Base-by-base conservation (phyloP, 2,888 invertebrate species). In the Pyralis farinalis region DNA sequence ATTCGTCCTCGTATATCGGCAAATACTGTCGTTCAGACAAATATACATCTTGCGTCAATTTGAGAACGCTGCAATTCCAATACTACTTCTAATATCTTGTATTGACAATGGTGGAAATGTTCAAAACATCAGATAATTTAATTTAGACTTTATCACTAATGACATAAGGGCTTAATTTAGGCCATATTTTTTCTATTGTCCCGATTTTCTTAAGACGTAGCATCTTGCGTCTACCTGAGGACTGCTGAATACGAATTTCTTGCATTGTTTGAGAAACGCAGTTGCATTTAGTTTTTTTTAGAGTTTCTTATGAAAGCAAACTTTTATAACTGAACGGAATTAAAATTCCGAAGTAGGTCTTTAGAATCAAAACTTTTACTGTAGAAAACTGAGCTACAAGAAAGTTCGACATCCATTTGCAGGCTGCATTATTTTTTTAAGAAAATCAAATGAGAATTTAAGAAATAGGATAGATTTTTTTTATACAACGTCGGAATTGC, bases 211-310 rank as follows among this genome's bases (percentile, higher is more conserved):
- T 80, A 83, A 82, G 83, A 75, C 71, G 71, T 74, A 66, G 69
- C 82, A 84, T 86, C 84, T 86, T 85, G 75, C 74, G 56, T 62
- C 63, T 84, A 87, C 87, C 87, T 86, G 86, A 58, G 45, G 58
- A n/a, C n/a, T n/a, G n/a, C n/a, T n/a, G 59, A 49, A 27, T 70
- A 67, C 16, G 3, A 16, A 16, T 4, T 64, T 66, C 71, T 11
- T 28, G 7, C 33, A 16, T 39, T 39, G 39, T 39, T 81, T 54
- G 58, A 27, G 37, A 47, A 47, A 40, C 37, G 55, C 64, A 62
- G 68, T 68, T 59, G 57, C 32, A 27, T 52, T 38, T 31, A 25
- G 47, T 65, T 77, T 76, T 72, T 71, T 63, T 7, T 49, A 42
- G 38, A 40, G 34, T 45, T 37, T 50, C 58, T 48, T 42, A 46